These are phyloP conservation scores for Eptatretus atami DNA, from an alignment of 2,797 vertebrate genomes.

Conservation along the genomic window DNA sequence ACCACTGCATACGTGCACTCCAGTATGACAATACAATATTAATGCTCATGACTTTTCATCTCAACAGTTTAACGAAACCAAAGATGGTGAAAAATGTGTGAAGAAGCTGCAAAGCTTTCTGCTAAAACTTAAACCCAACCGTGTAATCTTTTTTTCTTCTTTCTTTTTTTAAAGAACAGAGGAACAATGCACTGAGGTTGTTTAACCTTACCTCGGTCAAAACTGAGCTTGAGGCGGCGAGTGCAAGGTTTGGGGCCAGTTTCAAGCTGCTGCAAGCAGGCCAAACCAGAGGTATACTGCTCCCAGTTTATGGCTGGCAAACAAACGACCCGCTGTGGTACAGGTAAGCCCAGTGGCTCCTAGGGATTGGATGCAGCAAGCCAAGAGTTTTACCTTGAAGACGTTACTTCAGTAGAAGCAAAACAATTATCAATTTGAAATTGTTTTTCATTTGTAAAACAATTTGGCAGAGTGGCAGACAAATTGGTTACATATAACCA, in stretches of 20 bases:
- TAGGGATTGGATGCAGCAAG: neutral
- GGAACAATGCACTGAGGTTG: neutral
- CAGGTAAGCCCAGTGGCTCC: constrained; percentile 35
- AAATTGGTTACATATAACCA: too few relatives aligned
- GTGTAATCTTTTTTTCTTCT: too few relatives aligned
- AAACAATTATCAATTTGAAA: too few relatives aligned
- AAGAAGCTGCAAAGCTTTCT: neutral
- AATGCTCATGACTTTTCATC: too few relatives aligned
- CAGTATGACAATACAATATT: too few relatives aligned
- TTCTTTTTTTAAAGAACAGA: neutral
- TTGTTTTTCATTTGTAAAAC: too few relatives aligned
- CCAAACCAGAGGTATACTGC: constrained; percentile 76
- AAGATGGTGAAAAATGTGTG: too few relatives aligned
- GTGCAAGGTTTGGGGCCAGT: constrained; percentile 77
- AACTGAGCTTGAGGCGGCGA: constrained; percentile 55
- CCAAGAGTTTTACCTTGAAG: too few relatives aligned
- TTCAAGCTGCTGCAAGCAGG: constrained; percentile 61
- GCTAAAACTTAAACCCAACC: neutral
- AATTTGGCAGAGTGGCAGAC: too few relatives aligned
- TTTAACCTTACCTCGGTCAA: constrained; percentile 43
- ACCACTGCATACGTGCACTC: neutral
- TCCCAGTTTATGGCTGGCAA: constrained; percentile 80
- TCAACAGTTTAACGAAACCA: too few relatives aligned
- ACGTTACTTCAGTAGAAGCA: too few relatives aligned
- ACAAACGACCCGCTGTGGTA: constrained; percentile 78